Evolutionary conservation across 2,113 vertebrate species (phyloP), one percentile per base, ranked within the genome.

Genomic region (Australoheros scitulus): DNA sequence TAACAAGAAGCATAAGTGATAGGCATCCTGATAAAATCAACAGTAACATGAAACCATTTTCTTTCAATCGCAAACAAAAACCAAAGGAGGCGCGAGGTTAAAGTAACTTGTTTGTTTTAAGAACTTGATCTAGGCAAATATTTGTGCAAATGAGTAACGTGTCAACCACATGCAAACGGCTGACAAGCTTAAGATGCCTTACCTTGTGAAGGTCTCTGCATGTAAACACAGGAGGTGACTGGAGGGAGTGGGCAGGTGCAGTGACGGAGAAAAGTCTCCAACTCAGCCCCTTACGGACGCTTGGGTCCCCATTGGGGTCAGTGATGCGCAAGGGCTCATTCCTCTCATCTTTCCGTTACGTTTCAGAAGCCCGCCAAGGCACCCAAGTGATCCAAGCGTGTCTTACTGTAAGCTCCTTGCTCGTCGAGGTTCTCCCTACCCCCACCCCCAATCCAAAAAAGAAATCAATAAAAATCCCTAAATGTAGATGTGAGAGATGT

Each of bases 211-310:
- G 87, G 76, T 13, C 22, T 84, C 68, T 85, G 61, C 57, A 24
- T 77, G 88, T 86, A 38, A 82, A 80, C 85, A 82, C 50, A 14
- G 65, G 76, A 61, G 76, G 61, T 6, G 47, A 84, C 32, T 61
- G 80, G 89, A 93, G 87, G 87, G 92, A 91, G 94, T 91, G 95
- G 96, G 96, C 97, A 98, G 97, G 96, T 97, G 92, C 95, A 92
- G 90, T 93, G 95, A 92, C 79, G 89, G 92, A 92, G 96, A 93
- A 95, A 93, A 94, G 95, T 91, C 90, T 95, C 95, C 94, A 88
- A 76, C 60, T 83, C 79, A 11, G 81, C 77, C 83, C 77, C 76
- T 47, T 55, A 68, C 82, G 64, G 83, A 87, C 81, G 47, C 79
- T 2, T 61, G 76, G 86, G 93, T 95, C 96, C 95, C 93, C 92